Base-by-base conservation (phyloP, 2,888 invertebrate genomes). In the Spisula subtruncata region DNA sequence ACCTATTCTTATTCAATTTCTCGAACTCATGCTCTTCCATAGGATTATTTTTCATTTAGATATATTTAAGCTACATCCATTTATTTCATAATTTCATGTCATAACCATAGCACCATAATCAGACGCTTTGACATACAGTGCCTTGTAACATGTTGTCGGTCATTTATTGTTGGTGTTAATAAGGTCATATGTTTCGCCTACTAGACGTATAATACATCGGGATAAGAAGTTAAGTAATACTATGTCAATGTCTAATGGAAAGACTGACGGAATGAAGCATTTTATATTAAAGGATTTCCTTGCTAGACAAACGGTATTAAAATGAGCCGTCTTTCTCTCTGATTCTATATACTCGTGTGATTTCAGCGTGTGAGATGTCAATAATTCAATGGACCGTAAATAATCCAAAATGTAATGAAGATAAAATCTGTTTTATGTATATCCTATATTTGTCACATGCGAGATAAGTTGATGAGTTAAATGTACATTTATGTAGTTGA, bases 161-260 rank as follows among this genome's bases (percentile, higher is more conserved):
- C n/a, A 25, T 20, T 25, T 25, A 25, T 25, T 66, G 8, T 66
- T n/a, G n/a, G 60, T 66, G 60, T 66, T 66, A 25, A 66, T 66
- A 25, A 0, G 60, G 10, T 66, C 60, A 25, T 6, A 10, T 66
- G 60, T 66, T 66, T 10, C 0, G 60, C 25, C 25, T 66, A 6
- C 60, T 66, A 66, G 60, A 66, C 60, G 25, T 66, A 66, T 66
- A 66, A 66, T 66, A 66, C 60, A 66, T 25, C 8, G 60, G 25
- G 10, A 66, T 66, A 66, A 66, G 60, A 66, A 66, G 60, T 25
- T 25, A 66, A 66, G 60, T 66, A 66, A 66, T 66, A 66, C 60
- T 66, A 0, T 25, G 25, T 25, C 25, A 66, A 25, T 66, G 60
- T 66, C 60, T 66, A 25, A 66, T 66, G 60, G 60, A 66, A 66